These are phyloP conservation scores for Zeugodacus cucurbitae DNA, from an alignment of 1,140 invertebrate species.

Conservation along the genomic window DNA sequence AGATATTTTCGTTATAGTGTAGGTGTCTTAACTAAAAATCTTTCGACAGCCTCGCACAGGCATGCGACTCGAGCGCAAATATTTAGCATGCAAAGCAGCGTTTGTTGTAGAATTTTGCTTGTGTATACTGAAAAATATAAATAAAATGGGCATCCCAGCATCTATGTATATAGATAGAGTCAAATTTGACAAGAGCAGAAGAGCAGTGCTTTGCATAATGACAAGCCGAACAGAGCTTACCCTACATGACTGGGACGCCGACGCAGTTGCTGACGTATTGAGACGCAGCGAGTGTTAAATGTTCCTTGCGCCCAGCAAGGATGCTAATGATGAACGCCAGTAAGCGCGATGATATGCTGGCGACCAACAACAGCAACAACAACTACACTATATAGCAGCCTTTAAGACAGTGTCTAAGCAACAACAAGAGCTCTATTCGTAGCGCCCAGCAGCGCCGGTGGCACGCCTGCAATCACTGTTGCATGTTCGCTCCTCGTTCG, in stretches of 20 bases:
- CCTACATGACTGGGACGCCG: background rate
- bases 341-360: background rate
- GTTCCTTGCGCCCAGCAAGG: background rate
- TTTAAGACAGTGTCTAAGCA: background rate
- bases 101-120: background rate
- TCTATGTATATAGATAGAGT: background rate
- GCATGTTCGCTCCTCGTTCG: background rate
- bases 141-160: background rate
- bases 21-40: background rate
- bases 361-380: no score
- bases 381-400: no score
- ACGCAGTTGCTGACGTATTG: background rate
- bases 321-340: background rate
- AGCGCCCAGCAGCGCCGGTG: background rate
- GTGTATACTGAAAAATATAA: background rate
- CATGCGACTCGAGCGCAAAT: background rate
- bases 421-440: background rate
- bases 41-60: background rate
- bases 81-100: background rate
- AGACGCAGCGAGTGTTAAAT: background rate
- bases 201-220: constrained; percentile 17
- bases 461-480: background rate
- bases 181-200: background rate
- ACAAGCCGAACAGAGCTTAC: background rate
- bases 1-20: background rate